These are phyloP conservation scores for Rhagologus leucostigma DNA, from an alignment of 2,113 vertebrate genomes.

Conservation along the genomic window DNA sequence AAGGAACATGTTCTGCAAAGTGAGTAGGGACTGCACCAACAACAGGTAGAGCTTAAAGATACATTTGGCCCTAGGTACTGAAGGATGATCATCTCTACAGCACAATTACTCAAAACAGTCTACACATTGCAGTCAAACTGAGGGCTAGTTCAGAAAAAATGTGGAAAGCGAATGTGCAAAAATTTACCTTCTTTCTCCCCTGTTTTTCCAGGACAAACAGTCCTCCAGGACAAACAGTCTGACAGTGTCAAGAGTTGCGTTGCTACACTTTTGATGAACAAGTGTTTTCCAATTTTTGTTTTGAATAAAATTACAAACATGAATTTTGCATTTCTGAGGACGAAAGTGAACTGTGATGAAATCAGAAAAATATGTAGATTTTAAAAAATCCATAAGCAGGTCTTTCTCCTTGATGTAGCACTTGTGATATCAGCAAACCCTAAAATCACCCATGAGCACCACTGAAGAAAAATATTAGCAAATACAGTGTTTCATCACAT, in stretches of 20 bases:
- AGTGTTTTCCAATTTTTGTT: background rate
- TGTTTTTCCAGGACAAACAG: background rate
- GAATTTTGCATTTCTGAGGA: background rate
- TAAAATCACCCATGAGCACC: background rate
- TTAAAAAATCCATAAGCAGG: background rate
- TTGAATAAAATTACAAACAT: background rate
- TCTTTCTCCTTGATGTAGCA: background rate
- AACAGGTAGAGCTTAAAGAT: background rate
- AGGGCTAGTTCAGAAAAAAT: background rate
- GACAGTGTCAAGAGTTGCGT: background rate
- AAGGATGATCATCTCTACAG: background rate
- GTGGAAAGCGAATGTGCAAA: background rate
- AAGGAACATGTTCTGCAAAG: background rate
- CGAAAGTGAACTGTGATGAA: background rate
- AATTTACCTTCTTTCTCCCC: background rate
- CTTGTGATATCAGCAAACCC: background rate
- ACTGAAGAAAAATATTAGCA: background rate
- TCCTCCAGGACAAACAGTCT: background rate
- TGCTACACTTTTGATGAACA: background rate
- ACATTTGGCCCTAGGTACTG: background rate
- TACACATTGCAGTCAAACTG: background rate
- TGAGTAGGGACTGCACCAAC: background rate
- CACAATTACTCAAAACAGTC: background rate
- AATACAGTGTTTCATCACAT: background rate
- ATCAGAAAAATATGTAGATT: background rate